Evolutionary conservation across 2,888 invertebrate genomes (phyloP), one percentile per base, ranked within the genome.

Genomic region (Eilema caniola): DNA sequence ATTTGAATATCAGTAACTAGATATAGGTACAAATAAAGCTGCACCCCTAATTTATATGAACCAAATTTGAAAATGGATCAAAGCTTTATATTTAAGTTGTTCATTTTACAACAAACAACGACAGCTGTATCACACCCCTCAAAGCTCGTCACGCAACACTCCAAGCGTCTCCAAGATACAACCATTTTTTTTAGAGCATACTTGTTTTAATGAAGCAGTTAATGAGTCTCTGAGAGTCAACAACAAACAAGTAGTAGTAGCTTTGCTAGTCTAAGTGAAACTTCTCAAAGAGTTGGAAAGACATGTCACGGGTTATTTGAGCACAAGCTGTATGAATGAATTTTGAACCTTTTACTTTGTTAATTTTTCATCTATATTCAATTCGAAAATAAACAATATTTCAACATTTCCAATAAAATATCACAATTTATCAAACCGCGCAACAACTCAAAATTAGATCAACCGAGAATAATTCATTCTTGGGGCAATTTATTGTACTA

Each of bases 171-270:
- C 62, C 83, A 86, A 85, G 82, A 79, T 83, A 78, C 82, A 78
- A 82, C 77, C 79, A 83, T 41, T 41, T n/a, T 53, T 86, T 85
- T 86, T 86, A 88, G 86, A 86, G 90, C 83, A 83, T 83, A 86
- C 91, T 92, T 85, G 85, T 86, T 89, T 91, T 92, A 94, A 93
- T 93, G 92, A 93, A 92, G 90, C 91, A 90, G 89, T 89, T 92
- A 93, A 93, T 92, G 91, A 91, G 89, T 83, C 89, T 86, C 81
- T 73, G 82, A 84, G 86, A 90, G 89, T 87, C 89, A 86, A 90
- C 89, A 86, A 87, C 87, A 90, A 90, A 90, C 88, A 90, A 87
- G 84, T 83, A 80, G 74, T n/a, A n/a, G n/a, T n/a, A 84, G 83
- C 69, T 73, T 69, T 72, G 76, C 79, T 78, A 69, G 74, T 75